Conservation (phyloP, 2,113 vertebrate species). For the Neogobius melanostomus region DNA sequence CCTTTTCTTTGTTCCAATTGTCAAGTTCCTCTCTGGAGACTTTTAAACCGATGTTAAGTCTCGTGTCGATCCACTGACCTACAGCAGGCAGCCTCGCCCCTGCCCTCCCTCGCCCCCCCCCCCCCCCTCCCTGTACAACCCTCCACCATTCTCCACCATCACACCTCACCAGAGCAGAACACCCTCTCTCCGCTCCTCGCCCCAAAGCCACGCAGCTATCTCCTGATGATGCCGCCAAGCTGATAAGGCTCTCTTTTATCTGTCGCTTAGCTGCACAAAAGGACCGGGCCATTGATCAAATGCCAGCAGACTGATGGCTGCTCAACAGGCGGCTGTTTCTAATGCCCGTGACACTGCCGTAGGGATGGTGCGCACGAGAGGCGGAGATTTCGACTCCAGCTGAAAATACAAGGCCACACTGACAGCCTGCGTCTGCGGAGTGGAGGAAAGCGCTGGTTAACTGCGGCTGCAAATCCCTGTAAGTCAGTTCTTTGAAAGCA, state of each 20-base stretch:
- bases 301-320: conserved; percentile 77
- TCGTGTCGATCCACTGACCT: conserved; percentile 73
- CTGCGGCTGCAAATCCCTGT: background rate
- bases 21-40: conserved; percentile 52
- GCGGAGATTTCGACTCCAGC: conserved; percentile 37
- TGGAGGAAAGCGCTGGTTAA: conserved; percentile 16
- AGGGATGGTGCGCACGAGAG: conserved; percentile 42
- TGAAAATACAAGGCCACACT: conserved; percentile 39
- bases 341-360: conserved; percentile 45
- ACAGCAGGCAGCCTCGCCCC: conserved; percentile 35
- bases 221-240: conserved; percentile 68
- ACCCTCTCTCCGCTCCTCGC: conserved; percentile 27
- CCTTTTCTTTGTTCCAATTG: conserved; percentile 30
- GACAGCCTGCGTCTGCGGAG: conserved; percentile 33
- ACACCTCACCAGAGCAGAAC: conserved; percentile 49
- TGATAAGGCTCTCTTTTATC: conserved; percentile 81
- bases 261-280: conserved; percentile 79
- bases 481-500: background rate
- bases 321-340: conserved; percentile 72
- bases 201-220: conserved; percentile 56
- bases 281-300: conserved; percentile 79
- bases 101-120: conserved; percentile 27
- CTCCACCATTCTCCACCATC: conserved; percentile 33
- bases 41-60: conserved; percentile 75
- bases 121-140: background rate